phyloP scores from a whole-genome alignment of 1,140 invertebrate species.

The Bombyx mandarina region DNA sequence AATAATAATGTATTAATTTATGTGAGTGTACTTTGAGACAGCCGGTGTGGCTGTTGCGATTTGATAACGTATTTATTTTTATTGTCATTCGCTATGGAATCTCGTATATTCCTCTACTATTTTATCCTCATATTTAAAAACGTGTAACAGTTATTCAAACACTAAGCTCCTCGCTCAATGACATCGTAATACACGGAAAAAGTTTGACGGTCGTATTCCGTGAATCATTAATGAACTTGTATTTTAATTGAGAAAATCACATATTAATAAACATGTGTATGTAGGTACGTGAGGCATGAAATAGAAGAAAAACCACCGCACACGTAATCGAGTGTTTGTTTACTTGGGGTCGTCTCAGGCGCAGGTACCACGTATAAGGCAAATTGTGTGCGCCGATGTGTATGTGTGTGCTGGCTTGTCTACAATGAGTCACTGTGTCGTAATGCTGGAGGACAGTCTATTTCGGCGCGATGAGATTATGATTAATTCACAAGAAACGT shows the following conservation, averaged over 20 bases:
- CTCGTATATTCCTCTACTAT: slow-evolving; percentile 1
- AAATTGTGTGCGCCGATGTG: slow-evolving; percentile 33
- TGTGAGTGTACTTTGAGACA: slow-evolving; percentile 13
- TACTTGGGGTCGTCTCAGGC: slow-evolving; percentile 36
- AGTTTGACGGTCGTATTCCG: slow-evolving; percentile 19
- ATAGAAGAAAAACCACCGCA: slow-evolving; percentile 36
- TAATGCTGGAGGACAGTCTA: slow-evolving; percentile 56
- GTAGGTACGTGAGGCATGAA: slow-evolving; percentile 2
- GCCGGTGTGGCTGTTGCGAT: slow-evolving; percentile 10
- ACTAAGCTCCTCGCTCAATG: neutral
- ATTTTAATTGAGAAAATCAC: slow-evolving; percentile 32
- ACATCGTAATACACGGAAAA: neutral
- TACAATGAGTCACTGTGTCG: slow-evolving; percentile 55
- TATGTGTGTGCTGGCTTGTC: slow-evolving; percentile 34
- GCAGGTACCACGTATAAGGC: slow-evolving; percentile 39
- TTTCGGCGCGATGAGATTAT: slow-evolving; percentile 62
- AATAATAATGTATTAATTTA: slow-evolving; percentile 9
- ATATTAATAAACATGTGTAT: slow-evolving; percentile 28
- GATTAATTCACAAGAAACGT: slow-evolving; percentile 50
- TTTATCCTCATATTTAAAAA: neutral
- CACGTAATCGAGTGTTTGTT: slow-evolving; percentile 48
- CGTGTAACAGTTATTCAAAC: neutral
- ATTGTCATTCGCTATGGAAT: slow-evolving; percentile 4
- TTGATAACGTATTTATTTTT: slow-evolving; percentile 16
- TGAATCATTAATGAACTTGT: slow-evolving; percentile 29